Percentiles rank a stretch among this genome's conserved stretches.
These are phyloP conservation scores for Pachyseris speciosa DNA, from an alignment of 64 coral and sea anemone genomes.

Conservation along the genomic window DNA sequence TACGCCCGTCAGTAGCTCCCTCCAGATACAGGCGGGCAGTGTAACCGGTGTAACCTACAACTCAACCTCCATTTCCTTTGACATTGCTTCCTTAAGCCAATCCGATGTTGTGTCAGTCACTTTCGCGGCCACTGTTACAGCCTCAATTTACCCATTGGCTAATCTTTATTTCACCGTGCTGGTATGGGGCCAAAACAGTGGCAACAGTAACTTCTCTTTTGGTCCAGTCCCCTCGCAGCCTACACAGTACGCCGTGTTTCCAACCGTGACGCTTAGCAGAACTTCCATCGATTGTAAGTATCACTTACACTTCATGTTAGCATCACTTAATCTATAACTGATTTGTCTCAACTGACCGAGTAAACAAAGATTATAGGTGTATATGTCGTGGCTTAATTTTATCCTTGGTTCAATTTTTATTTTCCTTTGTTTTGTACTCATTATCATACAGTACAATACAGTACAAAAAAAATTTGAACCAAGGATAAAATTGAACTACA, in stretches of 20 bases:
- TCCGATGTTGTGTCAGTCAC: neutral
- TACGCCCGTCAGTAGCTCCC: neutral
- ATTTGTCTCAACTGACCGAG: too few species aligned
- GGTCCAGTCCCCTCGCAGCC: slow-evolving; percentile 54
- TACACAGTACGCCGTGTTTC: slow-evolving; percentile 79
- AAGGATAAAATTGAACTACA: too few species aligned
- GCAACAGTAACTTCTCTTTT: neutral
- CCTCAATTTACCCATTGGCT: slow-evolving; percentile 73
- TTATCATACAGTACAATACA: too few species aligned
- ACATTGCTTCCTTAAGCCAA: neutral
- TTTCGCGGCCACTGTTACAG: slow-evolving; percentile 54
- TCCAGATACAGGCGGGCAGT: neutral
- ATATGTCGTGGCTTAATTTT: too few species aligned
- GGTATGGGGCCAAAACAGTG: neutral
- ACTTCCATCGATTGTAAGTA: slow-evolving; percentile 12
- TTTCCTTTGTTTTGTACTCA: too few species aligned
- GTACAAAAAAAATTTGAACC: too few species aligned
- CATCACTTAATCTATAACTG: too few species aligned
- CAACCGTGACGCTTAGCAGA: slow-evolving; percentile 62
- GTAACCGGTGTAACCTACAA: neutral
- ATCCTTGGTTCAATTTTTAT: too few species aligned
- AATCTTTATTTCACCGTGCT: slow-evolving; percentile 73
- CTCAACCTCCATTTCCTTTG: slow-evolving; percentile 23
- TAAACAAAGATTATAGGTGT: too few species aligned
- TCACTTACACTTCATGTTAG: neutral